Percentiles rank a stretch among this genome's conserved stretches.
phyloP scores from a whole-genome alignment of 2,797 vertebrate species.

The Cyclura pinguis region DNA sequence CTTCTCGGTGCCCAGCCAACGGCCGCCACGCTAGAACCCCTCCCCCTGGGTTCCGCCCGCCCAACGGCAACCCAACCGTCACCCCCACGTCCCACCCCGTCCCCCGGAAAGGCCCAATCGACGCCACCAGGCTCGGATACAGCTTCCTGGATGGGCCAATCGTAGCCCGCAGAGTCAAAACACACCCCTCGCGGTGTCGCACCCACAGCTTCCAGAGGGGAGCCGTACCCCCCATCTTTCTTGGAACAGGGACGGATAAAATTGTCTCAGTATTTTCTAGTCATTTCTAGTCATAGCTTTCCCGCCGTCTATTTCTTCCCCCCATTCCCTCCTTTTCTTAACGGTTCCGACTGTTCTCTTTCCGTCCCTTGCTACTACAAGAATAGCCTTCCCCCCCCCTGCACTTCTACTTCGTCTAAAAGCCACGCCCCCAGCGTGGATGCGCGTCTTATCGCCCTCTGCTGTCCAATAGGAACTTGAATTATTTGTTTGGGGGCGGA shows the following conservation, averaged over 20 bases:
- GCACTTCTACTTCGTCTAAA: no score
- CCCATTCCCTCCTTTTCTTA: no score
- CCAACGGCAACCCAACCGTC: neutral
- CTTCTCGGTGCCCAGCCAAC: neutral
- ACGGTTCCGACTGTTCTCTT: fast-evolving
- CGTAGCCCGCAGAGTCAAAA: no score
- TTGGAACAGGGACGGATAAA: neutral
- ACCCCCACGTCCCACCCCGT: neutral
- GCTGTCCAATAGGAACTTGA: neutral
- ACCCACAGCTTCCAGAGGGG: neutral
- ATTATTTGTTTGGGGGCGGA: neutral
- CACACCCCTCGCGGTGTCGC: neutral
- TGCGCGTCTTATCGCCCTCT: no score
- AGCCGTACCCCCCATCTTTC: neutral
- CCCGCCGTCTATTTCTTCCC: no score
- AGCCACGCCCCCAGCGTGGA: neutral
- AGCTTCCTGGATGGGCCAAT: neutral
- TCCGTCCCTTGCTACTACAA: neutral
- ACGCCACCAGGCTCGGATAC: fast-evolving
- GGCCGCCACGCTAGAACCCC: fast-evolving
- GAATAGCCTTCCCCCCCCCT: no score
- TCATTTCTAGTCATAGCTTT: no score
- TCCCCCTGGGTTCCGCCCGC: fast-evolving
- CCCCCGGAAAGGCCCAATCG: neutral
- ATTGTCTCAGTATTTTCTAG: no score